Percentiles rank a stretch among this genome's conserved stretches.
phyloP scores from a whole-genome alignment of 2,888 invertebrate genomes.

The Steinernema carpocapsae region DNA sequence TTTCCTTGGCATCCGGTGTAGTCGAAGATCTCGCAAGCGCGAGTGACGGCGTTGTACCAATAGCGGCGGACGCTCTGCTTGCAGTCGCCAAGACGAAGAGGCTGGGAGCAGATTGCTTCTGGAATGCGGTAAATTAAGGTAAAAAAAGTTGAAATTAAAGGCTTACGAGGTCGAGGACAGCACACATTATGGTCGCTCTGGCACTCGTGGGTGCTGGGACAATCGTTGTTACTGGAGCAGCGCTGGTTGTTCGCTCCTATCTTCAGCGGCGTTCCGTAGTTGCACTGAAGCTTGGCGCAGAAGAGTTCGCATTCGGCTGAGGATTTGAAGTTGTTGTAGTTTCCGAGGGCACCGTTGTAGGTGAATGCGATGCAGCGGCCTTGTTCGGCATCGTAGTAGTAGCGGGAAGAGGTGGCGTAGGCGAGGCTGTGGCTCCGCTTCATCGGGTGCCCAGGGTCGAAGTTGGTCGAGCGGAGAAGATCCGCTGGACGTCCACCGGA shows the following conservation, averaged over 20 bases:
- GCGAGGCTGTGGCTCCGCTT: conserved; percentile 55
- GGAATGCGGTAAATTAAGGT: no score
- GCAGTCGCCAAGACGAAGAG: conserved; percentile 60
- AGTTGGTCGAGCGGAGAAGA: conserved; percentile 48
- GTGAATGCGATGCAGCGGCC: conserved; percentile 58
- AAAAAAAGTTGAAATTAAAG: no score
- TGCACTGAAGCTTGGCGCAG: conserved; percentile 54
- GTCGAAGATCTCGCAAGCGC: conserved; percentile 60
- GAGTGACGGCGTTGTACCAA: conserved; percentile 58
- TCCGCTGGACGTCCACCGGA: conserved; percentile 58
- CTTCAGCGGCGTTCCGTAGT: conserved; percentile 55
- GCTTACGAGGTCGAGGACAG: conserved; percentile 61
- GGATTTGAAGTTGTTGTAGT: conserved; percentile 61
- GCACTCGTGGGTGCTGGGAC: conserved; percentile 60
- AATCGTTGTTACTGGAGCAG: conserved; percentile 55
- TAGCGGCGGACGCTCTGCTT: conserved; percentile 54
- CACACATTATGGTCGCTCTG: conserved; percentile 60
- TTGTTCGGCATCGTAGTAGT: conserved; percentile 53
- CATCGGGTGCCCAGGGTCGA: conserved; percentile 56
- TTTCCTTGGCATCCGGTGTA: conserved; percentile 62
- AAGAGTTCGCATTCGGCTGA: conserved; percentile 57
- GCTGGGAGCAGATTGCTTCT: conserved; percentile 63
- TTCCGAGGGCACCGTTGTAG: conserved; percentile 58
- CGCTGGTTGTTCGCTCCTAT: conserved; percentile 57
- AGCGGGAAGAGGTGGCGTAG: no score